These are phyloP conservation scores for Eptesicus fuscus DNA, from an alignment of 2,113 vertebrate genomes.

Conservation along the genomic window DNA sequence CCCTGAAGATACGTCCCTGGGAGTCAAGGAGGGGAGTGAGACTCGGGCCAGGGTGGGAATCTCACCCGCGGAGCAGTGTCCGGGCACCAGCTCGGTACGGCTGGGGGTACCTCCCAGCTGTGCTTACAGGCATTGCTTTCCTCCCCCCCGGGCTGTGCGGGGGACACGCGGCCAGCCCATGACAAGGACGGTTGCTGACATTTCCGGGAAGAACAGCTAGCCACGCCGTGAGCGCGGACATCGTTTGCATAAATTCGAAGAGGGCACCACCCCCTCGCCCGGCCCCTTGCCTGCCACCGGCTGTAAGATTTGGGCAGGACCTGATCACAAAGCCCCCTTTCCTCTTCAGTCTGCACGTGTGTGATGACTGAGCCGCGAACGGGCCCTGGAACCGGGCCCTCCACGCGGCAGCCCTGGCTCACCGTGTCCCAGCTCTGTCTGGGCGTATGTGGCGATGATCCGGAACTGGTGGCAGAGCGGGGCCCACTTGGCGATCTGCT, in stretches of 20 bases:
- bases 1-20: constrained; percentile 85
- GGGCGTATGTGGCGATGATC: constrained; percentile 80
- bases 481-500: constrained; percentile 83
- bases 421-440: constrained; percentile 87
- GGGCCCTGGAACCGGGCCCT: neutral
- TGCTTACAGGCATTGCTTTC: neutral
- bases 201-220: neutral
- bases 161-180: neutral
- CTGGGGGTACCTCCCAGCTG: neutral
- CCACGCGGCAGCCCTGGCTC: constrained; percentile 5
- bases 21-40: constrained; percentile 32
- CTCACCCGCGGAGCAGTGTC: neutral
- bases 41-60: neutral
- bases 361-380: rapidly evolving
- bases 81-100: neutral
- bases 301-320: neutral
- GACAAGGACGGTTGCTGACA: neutral
- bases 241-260: neutral
- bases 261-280: neutral
- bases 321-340: neutral
- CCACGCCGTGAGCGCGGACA: no score
- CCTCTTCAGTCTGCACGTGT: neutral
- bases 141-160: neutral
- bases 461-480: constrained; percentile 64
- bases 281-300: neutral